Base-by-base conservation (phyloP, 2,113 vertebrate genomes). In the Romanogobio albipinnatus region DNA sequence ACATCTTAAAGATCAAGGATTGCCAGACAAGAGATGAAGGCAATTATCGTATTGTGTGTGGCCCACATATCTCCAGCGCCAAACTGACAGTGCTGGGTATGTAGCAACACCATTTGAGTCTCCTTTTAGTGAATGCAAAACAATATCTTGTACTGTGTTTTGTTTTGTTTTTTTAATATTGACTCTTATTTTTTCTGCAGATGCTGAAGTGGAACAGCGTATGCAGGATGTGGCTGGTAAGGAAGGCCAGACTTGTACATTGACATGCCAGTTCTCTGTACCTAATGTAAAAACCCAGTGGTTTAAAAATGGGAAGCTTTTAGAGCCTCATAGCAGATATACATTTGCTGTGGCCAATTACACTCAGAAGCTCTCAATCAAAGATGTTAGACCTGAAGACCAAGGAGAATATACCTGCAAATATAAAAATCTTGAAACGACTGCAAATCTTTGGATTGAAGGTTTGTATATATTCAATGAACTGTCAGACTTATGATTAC, bases 41-140 rank as follows among this genome's bases (percentile, higher is more conserved):
- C 86, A 99, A 98, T 94, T 99, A 97, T 90, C 94, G 98, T 86
- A 93, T 99, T 89, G 98, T 99, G 11, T 99, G 98, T 87, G 98
- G 98, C 9, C 98, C 97, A 9, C 97, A 99, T 83, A 98, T 99
- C 71, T 97, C 97, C 86, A 98, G 97, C 84, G 97, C 97, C 88
- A 99, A 96, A 89, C 93, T 99, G 85, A 96, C 94, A 86, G 95
- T 99, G 26, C 95, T 94, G 0, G 97, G 98, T 99, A 94, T 95
- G 96, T 95, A 80, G 49, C 43, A 26, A 43, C 14, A 70, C 45
- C 2, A 13, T 14, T 81, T 62, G 36, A 22, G 4, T 15, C 14
- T 78, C 22, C 3, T 14, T 47, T 80, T 19, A 64, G 7, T 80
- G 13, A 62, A 80, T 64, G 39, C 39, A 22, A 56, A 56, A 4